Conservation (phyloP, 1,140 invertebrate genomes). For the Tribolium madens region DNA sequence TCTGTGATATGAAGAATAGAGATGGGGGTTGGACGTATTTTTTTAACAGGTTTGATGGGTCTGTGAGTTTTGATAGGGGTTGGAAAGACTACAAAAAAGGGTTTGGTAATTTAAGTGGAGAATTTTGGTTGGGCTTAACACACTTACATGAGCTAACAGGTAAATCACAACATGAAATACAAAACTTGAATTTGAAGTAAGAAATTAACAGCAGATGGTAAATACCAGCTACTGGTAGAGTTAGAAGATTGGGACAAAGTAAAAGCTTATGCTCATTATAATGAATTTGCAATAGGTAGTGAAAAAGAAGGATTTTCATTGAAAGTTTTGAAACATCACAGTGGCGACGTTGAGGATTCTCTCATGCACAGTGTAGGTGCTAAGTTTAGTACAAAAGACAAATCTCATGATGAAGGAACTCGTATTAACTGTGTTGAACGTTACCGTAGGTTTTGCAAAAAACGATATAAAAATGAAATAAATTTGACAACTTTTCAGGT, state of each 20-base stretch:
- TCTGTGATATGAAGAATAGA: not conserved
- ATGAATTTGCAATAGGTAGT: slow-evolving; percentile 73
- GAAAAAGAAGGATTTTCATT: slow-evolving; percentile 75
- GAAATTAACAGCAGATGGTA: not conserved
- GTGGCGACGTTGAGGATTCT: slow-evolving; percentile 75
- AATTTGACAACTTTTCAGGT: not conserved
- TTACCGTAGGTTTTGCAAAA: no score
- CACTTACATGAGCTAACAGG: slow-evolving; percentile 64
- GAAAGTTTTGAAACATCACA: slow-evolving; percentile 71
- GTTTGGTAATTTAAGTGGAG: slow-evolving; percentile 66
- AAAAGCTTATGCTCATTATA: slow-evolving; percentile 72
- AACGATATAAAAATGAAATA: no score
- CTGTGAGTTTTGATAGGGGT: slow-evolving; percentile 72
- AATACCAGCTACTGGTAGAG: slow-evolving; percentile 70
- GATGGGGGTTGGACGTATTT: not conserved
- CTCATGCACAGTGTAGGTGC: slow-evolving; percentile 77
- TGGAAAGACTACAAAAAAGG: slow-evolving; percentile 73
- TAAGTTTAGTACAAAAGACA: slow-evolving; percentile 78
- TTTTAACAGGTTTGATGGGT: slow-evolving; percentile 66
- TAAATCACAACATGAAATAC: not conserved
- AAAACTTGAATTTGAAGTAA: no score
- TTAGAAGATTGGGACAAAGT: slow-evolving; percentile 72
- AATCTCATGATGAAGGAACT: not conserved
- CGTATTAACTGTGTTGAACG: not conserved
- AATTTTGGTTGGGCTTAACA: slow-evolving; percentile 68